Percentiles rank a stretch among this genome's conserved stretches.
phyloP scores from a whole-genome alignment of 2,113 vertebrate species.

The Oceanodroma tethys region DNA sequence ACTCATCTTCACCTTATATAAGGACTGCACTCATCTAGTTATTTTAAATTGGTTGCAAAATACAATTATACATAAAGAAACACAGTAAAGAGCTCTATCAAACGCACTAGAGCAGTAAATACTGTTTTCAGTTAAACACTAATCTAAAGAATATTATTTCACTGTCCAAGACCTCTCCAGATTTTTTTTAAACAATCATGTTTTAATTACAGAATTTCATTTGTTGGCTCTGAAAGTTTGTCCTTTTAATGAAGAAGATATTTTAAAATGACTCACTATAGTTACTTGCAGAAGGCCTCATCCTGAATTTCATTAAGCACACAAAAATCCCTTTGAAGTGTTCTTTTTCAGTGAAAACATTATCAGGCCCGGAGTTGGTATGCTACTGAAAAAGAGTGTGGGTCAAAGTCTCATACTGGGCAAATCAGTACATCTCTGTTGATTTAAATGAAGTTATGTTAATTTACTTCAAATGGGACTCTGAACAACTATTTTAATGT shows the following conservation, averaged over 20 bases:
- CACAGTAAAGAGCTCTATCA: slow-evolving; percentile 11
- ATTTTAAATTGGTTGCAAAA: slow-evolving; percentile 68
- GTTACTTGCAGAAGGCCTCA: slow-evolving; percentile 15
- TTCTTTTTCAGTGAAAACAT: background rate
- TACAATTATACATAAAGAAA: slow-evolving; percentile 55
- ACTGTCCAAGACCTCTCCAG: slow-evolving; percentile 31
- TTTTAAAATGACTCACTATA: slow-evolving; percentile 14
- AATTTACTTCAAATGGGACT: background rate
- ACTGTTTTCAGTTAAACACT: slow-evolving; percentile 64
- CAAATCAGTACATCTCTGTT: background rate
- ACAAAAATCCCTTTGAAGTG: background rate
- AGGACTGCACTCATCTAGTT: slow-evolving; percentile 44
- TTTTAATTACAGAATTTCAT: slow-evolving; percentile 44
- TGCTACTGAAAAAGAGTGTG: background rate
- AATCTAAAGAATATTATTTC: slow-evolving; percentile 57
- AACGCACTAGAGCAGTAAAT: slow-evolving; percentile 55
- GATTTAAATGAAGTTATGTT: background rate
- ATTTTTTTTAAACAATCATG: slow-evolving; percentile 29
- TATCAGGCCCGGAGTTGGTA: background rate
- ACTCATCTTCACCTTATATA: slow-evolving; percentile 33
- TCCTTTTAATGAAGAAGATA: slow-evolving; percentile 49
- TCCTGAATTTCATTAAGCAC: slow-evolving; percentile 45
- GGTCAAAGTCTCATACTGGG: background rate
- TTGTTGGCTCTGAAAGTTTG: slow-evolving; percentile 32
- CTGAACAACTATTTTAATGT: background rate